A percentile compares a stretch with the other conserved stretches of the same genome.
These are phyloP conservation scores for Grammomys dolichurus DNA, from an alignment of 2,113 vertebrate genomes.

Conservation along the genomic window DNA sequence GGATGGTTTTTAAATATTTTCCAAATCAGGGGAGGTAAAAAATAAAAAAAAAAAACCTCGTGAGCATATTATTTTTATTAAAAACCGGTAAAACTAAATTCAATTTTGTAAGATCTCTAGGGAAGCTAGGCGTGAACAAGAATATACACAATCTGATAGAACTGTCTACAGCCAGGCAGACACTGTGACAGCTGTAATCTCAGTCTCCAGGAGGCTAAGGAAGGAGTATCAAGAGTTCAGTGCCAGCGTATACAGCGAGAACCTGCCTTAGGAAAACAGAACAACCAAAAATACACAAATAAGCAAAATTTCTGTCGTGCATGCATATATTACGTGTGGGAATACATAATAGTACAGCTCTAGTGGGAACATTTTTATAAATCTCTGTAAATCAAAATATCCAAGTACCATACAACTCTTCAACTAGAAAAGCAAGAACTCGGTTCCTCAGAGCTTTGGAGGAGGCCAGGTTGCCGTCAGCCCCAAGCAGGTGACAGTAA, in stretches of 20 bases:
- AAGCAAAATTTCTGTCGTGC: neutral
- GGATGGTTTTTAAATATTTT: too few species aligned
- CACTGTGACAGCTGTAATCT: neutral
- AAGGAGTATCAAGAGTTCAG: neutral
- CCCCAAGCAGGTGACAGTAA: neutral
- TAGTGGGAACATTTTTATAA: neutral
- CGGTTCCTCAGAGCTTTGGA: neutral
- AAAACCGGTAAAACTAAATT: neutral
- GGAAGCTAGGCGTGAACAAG: neutral
- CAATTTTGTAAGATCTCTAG: neutral
- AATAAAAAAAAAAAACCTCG: neutral
- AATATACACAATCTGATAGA: neutral
- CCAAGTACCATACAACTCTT: neutral
- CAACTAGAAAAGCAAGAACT: neutral
- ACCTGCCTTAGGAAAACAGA: neutral
- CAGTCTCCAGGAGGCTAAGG: neutral
- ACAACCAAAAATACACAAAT: neutral
- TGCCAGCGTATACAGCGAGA: neutral
- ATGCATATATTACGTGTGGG: too few species aligned
- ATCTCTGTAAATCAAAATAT: neutral
- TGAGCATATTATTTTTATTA: neutral
- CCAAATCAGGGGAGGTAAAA: neutral
- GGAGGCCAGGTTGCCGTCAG: neutral
- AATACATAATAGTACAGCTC: neutral
- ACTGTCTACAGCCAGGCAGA: neutral